These are phyloP conservation scores for Eclectus roratus DNA, from an alignment of 2,113 vertebrate genomes.

Conservation along the genomic window DNA sequence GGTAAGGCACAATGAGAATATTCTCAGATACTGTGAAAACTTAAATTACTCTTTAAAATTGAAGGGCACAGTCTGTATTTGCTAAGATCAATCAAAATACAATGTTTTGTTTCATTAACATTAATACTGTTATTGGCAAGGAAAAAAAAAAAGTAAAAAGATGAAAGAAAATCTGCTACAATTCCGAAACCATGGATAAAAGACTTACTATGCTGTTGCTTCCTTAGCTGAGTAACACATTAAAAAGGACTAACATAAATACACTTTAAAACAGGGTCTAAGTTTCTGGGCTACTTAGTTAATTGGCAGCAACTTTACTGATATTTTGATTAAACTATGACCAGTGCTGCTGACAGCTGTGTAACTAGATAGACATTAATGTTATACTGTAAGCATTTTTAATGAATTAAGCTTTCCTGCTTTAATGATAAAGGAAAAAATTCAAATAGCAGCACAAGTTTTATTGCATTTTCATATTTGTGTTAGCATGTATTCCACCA, in stretches of 20 bases:
- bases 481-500: neutral
- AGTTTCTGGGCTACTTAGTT: neutral
- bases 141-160: neutral
- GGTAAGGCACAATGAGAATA: neutral
- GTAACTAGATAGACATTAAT: neutral
- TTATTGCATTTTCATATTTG: neutral
- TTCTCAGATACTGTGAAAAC: neutral
- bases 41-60: neutral
- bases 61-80: neutral
- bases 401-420: neutral
- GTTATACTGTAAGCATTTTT: neutral
- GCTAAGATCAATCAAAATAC: neutral
- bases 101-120: neutral
- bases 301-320: neutral
- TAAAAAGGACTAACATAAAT: neutral
- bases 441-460: neutral
- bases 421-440: neutral
- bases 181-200: neutral
- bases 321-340: neutral
- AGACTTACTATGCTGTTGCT: neutral
- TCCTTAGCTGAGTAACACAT: neutral
- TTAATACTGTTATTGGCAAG: neutral
- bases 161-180: constrained; percentile 25
- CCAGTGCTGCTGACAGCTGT: neutral
- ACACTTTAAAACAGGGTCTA: neutral